These are phyloP conservation scores for Euphydryas editha DNA, from an alignment of 2,888 invertebrate species.

Conservation along the genomic window DNA sequence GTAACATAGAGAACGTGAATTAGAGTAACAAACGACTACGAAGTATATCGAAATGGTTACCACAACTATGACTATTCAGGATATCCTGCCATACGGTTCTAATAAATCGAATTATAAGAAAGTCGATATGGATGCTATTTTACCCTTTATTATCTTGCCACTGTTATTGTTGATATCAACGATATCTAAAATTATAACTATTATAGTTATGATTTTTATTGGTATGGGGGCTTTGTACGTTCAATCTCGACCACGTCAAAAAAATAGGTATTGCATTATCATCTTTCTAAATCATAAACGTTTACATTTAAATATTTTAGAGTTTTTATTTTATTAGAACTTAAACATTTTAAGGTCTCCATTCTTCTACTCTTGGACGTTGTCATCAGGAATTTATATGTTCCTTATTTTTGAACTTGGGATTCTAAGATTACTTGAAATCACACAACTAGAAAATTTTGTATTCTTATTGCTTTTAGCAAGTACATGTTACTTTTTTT, in stretches of 20 bases:
- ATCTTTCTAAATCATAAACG: neutral
- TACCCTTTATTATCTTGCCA: constrained; percentile 74
- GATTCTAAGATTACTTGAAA: constrained; percentile 88
- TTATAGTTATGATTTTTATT: constrained; percentile 69
- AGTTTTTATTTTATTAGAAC: constrained; percentile 14
- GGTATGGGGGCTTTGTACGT: constrained; percentile 74
- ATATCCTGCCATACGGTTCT: constrained; percentile 58
- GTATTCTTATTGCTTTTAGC: constrained; percentile 62
- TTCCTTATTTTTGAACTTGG: constrained; percentile 87
- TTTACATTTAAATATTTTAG: neutral
- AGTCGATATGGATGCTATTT: constrained; percentile 64
- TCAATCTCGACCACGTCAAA: constrained; percentile 71
- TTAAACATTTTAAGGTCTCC: constrained; percentile 80
- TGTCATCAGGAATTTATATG: constrained; percentile 86
- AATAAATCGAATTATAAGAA: constrained; percentile 62
- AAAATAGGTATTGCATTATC: constrained; percentile 62
- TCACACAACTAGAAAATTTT: constrained; percentile 80
- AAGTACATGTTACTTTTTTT: constrained; percentile 71
- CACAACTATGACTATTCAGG: constrained; percentile 62
- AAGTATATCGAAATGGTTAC: constrained; percentile 51
- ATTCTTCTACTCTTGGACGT: constrained; percentile 90
- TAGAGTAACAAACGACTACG: neutral
- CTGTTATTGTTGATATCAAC: constrained; percentile 64
- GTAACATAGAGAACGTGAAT: neutral
- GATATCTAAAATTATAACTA: constrained; percentile 64